Conservation (phyloP, 1,140 invertebrate genomes). For the Drosophila punjabiensis region DNA sequence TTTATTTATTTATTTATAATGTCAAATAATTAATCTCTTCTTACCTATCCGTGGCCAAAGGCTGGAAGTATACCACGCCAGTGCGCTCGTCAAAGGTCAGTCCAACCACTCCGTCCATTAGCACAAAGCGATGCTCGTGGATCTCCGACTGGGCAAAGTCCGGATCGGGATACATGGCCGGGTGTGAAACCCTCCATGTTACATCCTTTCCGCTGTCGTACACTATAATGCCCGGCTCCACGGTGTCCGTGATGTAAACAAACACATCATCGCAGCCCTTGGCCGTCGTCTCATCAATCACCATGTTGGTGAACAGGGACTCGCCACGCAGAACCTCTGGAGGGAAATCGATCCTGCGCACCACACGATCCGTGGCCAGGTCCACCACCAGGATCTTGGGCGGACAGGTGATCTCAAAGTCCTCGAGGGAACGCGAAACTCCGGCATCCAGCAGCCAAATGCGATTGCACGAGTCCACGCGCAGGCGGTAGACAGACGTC, state of each 20-base stretch:
- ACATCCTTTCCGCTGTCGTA: constrained; percentile 90
- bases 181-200: constrained; percentile 91
- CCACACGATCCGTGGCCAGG: constrained; percentile 89
- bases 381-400: constrained; percentile 93
- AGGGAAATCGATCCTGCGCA: constrained; percentile 88
- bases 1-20: neutral
- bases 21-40: too few species aligned
- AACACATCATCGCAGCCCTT: constrained; percentile 90
- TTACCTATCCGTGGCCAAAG: constrained; percentile 91
- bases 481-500: constrained; percentile 91
- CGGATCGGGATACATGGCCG: constrained; percentile 93
- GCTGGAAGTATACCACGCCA: constrained; percentile 91
- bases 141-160: constrained; percentile 90
- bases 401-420: constrained; percentile 90
- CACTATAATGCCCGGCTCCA: constrained; percentile 91
- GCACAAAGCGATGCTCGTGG: constrained; percentile 88
- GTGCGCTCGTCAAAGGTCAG: constrained; percentile 90
- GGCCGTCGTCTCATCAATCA: constrained; percentile 90
- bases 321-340: constrained; percentile 89
- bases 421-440: constrained; percentile 90
- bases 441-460: constrained; percentile 91
- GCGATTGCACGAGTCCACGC: constrained; percentile 90
- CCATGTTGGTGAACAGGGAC: constrained; percentile 91
- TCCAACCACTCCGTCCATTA: constrained; percentile 93
- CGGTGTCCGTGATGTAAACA: constrained; percentile 92